phyloP scores from a whole-genome alignment of 35 echinoderm and acorn worm species.

The Nesometra sesokonis region DNA sequence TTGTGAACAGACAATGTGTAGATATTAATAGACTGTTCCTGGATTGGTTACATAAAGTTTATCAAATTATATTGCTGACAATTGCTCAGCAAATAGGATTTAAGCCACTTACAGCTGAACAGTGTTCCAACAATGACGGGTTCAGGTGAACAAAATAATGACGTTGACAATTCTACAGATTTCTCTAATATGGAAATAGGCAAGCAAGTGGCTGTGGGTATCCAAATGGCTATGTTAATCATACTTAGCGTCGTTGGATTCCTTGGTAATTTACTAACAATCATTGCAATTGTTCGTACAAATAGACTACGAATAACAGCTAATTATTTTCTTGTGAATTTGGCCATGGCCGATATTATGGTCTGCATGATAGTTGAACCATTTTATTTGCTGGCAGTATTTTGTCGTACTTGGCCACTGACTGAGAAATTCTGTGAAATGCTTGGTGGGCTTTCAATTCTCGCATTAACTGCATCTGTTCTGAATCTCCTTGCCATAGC shows the following conservation, averaged over 20 bases:
- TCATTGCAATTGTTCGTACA: slow-evolving; percentile 19
- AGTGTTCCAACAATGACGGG: no score
- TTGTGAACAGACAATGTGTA: no score
- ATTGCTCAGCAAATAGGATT: no score
- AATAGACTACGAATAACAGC: slow-evolving; percentile 24
- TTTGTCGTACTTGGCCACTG: neutral
- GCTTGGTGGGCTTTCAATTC: slow-evolving; percentile 11
- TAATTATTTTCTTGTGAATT: slow-evolving; percentile 33
- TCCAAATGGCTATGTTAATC: neutral
- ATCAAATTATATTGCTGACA: no score
- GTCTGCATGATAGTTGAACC: slow-evolving; percentile 21
- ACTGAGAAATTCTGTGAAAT: neutral
- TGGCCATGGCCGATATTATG: slow-evolving; percentile 26
- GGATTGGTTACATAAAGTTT: no score
- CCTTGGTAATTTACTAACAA: slow-evolving; percentile 11
- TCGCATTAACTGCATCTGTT: slow-evolving; percentile 14
- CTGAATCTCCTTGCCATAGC: slow-evolving; percentile 15
- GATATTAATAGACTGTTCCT: no score
- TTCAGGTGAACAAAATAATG: no score
- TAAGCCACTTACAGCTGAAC: no score
- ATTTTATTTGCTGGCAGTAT: neutral
- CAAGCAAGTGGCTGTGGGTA: neutral
- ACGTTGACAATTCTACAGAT: no score
- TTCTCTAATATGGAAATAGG: no score
- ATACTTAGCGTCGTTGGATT: neutral